phyloP scores from a whole-genome alignment of 35 echinoderm and acorn worm species.

The Diadema setosum region DNA sequence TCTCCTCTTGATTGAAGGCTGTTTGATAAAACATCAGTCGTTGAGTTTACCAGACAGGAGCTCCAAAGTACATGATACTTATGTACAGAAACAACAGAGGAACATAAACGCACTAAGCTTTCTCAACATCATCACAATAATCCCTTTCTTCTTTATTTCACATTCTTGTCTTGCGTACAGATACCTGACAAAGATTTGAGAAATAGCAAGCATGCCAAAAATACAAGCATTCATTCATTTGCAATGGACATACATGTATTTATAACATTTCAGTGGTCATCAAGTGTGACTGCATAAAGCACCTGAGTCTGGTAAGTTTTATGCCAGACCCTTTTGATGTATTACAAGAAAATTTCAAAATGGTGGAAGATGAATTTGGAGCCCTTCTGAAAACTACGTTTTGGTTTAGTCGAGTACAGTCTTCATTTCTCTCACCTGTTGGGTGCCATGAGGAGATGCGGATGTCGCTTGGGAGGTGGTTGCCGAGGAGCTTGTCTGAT shows the following conservation, averaged over 20 bases:
- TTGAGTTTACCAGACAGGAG: no score
- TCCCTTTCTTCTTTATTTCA: neutral
- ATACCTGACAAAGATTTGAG: no score
- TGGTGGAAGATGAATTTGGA: no score
- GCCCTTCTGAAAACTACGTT: no score
- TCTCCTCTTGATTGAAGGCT: slow-evolving; percentile 7
- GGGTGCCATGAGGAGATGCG: neutral
- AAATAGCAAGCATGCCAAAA: no score
- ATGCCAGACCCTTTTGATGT: no score
- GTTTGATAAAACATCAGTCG: neutral
- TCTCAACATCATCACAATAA: neutral
- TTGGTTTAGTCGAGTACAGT: no score
- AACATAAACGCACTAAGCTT: neutral
- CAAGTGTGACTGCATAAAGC: neutral
- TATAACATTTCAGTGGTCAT: neutral
- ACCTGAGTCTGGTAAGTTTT: no score
- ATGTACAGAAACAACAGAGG: neutral
- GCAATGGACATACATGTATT: neutral
- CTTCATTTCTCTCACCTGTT: neutral
- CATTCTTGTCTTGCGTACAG: neutral
- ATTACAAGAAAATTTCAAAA: no score
- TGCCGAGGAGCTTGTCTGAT: neutral
- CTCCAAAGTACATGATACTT: no score
- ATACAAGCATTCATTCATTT: neutral
- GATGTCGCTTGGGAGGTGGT: neutral